A percentile compares a stretch with the other conserved stretches of the same genome.
These are phyloP conservation scores for Pocillopora verrucosa DNA, from an alignment of 64 coral and sea anemone species.

Conservation along the genomic window DNA sequence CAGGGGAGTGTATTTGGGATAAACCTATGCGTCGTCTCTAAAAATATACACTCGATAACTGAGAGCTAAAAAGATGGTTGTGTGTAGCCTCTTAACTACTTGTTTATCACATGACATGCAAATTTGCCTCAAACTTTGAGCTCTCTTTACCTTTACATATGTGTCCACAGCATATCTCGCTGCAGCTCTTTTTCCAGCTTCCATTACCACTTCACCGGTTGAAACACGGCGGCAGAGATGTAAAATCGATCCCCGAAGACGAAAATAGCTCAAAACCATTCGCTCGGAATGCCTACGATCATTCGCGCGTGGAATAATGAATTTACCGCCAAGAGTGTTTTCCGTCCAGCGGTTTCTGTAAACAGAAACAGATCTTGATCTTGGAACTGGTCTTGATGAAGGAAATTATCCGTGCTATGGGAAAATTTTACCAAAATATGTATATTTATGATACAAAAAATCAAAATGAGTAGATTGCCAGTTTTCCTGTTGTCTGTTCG, in stretches of 20 bases:
- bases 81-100: too few species aligned
- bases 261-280: neutral
- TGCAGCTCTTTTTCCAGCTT: conserved; percentile 79
- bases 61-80: too few species aligned
- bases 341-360: conserved; percentile 33
- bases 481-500: neutral
- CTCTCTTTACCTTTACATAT: conserved; percentile 62
- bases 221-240: conserved; percentile 17
- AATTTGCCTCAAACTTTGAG: too few species aligned
- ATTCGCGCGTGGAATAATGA: neutral
- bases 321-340: neutral
- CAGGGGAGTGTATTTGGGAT: too few species aligned
- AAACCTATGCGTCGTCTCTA: too few species aligned
- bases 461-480: neutral
- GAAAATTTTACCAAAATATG: neutral
- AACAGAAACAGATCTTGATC: neutral
- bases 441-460: neutral
- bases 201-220: conserved; percentile 45
- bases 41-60: too few species aligned
- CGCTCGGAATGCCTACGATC: neutral
- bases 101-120: too few species aligned
- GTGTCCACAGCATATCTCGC: conserved; percentile 78
- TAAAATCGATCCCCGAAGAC: neutral
- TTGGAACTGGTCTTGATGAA: neutral
- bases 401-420: too few species aligned